These are phyloP conservation scores for Steatornis caripensis DNA, from an alignment of 2,113 vertebrate species.

Conservation along the genomic window DNA sequence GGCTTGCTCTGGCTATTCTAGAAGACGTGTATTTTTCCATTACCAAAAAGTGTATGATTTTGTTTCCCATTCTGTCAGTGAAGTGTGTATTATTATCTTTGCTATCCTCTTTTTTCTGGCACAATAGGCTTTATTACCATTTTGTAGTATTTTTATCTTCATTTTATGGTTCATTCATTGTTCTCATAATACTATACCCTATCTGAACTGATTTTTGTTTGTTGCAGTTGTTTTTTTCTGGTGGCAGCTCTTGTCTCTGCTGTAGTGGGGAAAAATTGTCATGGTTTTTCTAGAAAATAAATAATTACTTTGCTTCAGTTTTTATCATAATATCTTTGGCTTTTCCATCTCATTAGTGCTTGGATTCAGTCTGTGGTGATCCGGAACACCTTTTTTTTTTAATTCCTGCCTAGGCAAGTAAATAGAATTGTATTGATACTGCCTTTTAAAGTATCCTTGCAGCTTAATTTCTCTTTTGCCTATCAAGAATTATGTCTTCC, in stretches of 20 bases:
- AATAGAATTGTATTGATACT: not conserved
- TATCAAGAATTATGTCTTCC: not conserved
- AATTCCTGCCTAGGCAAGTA: not conserved
- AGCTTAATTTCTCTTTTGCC: not conserved
- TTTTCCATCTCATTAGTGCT: not conserved
- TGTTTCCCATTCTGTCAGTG: not conserved
- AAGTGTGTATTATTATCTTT: not conserved
- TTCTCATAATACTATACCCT: not conserved
- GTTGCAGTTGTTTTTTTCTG: not conserved
- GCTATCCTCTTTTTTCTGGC: not conserved
- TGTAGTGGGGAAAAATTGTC: not conserved
- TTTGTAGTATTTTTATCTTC: not conserved
- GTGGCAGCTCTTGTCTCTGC: not conserved
- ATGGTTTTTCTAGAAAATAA: not conserved
- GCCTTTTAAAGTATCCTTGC: not conserved
- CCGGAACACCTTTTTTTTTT: not conserved
- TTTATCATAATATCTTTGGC: not conserved
- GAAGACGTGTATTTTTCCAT: not conserved
- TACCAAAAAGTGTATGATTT: not conserved
- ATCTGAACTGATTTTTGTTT: not conserved
- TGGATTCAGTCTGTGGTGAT: not conserved
- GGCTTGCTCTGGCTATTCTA: not conserved
- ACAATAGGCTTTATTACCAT: not conserved
- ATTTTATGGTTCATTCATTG: not conserved
- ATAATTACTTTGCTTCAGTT: not conserved